Percentiles rank a stretch among this genome's conserved stretches.
Conservation (phyloP, 2,888 invertebrate species). For the Cyclophora albipunctata region DNA sequence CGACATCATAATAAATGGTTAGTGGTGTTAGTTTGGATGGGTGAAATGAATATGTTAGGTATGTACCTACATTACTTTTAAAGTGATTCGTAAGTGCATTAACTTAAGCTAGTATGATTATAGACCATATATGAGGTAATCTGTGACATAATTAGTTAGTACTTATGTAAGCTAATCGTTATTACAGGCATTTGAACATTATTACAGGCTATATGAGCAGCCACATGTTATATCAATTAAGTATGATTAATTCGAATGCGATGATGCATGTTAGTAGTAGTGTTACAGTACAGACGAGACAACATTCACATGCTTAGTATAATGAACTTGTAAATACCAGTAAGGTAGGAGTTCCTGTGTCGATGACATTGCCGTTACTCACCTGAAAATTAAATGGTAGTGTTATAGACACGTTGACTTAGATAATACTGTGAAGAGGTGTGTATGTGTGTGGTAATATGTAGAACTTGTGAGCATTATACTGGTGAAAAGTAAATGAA, state of each 20-base stretch:
- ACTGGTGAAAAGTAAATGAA: too few species aligned
- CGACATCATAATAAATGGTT: slow-evolving; percentile 2
- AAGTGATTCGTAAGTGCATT: too few species aligned
- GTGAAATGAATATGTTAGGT: background rate
- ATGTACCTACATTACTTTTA: too few species aligned
- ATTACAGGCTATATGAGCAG: slow-evolving; percentile 11
- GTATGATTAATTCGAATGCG: slow-evolving; percentile 5
- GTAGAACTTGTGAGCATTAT: too few species aligned
- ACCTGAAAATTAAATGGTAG: slow-evolving; percentile 46
- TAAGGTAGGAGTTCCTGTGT: slow-evolving; percentile 70
- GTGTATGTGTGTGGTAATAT: too few species aligned
- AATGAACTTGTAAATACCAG: slow-evolving; percentile 63
- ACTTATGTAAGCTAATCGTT: slow-evolving; percentile 12
- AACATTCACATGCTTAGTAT: slow-evolving; percentile 37
- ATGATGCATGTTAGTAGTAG: slow-evolving; percentile 7
- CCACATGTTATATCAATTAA: slow-evolving; percentile 19
- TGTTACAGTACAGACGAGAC: slow-evolving; percentile 8
- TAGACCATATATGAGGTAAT: too few species aligned
- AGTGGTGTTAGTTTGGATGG: slow-evolving; percentile 1
- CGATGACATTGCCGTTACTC: slow-evolving; percentile 76
- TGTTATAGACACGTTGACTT: too few species aligned
- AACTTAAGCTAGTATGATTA: too few species aligned
- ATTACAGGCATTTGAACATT: slow-evolving; percentile 14
- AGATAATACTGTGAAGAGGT: too few species aligned
- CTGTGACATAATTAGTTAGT: background rate